These are phyloP conservation scores for Sesamia nonagrioides DNA, from an alignment of 1,140 invertebrate genomes.

Conservation along the genomic window DNA sequence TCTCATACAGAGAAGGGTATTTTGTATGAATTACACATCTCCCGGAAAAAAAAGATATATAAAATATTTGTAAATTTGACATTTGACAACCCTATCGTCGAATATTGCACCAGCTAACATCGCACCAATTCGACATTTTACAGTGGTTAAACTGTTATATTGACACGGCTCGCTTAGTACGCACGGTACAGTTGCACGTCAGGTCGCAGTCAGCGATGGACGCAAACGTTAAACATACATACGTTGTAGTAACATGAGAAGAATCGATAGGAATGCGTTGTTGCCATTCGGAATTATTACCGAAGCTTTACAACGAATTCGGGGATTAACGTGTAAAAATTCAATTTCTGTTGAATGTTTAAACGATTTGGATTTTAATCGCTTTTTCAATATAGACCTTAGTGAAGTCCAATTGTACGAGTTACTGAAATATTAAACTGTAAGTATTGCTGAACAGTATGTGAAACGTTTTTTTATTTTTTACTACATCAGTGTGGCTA, in stretches of 20 bases:
- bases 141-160: conserved; percentile 43
- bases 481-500: neutral
- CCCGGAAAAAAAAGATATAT: too few relatives aligned
- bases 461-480: neutral
- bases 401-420: conserved; percentile 5
- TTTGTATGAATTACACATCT: too few relatives aligned
- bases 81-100: conserved; percentile 27
- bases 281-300: conserved; percentile 50
- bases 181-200: conserved; percentile 12
- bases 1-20: too few relatives aligned
- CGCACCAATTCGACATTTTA: conserved; percentile 45
- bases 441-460: neutral
- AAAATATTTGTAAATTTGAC: neutral
- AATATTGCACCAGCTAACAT: conserved; percentile 31
- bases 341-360: conserved; percentile 36
- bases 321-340: conserved; percentile 45
- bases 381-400: conserved; percentile 22
- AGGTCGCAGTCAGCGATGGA: conserved; percentile 35
- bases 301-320: conserved; percentile 46
- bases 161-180: conserved; percentile 48
- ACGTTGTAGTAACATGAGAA: neutral
- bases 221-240: conserved; percentile 11
- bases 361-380: conserved; percentile 41
- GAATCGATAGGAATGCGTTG: conserved; percentile 32
- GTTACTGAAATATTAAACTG: conserved; percentile 14